These are phyloP conservation scores for Halichondria panicea DNA, from an alignment of 37 sponge, comb jelly and placozoan species.

Conservation along the genomic window DNA sequence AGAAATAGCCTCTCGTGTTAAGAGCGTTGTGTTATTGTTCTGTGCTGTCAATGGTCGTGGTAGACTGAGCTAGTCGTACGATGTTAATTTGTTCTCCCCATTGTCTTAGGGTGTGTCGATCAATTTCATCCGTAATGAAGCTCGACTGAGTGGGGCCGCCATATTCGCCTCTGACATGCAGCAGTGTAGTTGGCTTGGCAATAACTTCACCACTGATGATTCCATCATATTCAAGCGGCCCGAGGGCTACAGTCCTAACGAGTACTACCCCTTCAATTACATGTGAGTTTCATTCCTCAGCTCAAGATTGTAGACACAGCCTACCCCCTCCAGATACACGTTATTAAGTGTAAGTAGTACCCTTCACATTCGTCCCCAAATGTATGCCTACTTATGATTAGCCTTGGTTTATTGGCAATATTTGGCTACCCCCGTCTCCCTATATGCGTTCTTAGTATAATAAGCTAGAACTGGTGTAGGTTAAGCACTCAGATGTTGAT, in stretches of 20 bases:
- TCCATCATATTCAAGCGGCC: constrained; percentile 57
- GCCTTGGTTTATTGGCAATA: too few relatives aligned
- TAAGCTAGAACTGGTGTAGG: not conserved
- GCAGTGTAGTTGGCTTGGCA: constrained; percentile 73
- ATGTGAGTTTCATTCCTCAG: constrained; percentile 12
- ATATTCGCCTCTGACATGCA: constrained; percentile 82
- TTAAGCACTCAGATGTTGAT: too few relatives aligned
- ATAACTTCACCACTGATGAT: constrained; percentile 13
- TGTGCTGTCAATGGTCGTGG: too few relatives aligned
- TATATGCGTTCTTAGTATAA: too few relatives aligned
- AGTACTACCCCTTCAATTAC: constrained; percentile 45
- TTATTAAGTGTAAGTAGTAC: too few relatives aligned
- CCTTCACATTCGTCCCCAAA: too few relatives aligned
- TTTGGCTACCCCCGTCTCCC: too few relatives aligned
- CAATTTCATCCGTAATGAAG: constrained; percentile 59
- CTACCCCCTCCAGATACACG: too few relatives aligned
- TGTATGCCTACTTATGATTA: too few relatives aligned
- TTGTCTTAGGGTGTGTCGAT: constrained; percentile 50
- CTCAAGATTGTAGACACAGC: not conserved
- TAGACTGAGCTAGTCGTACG: not conserved
- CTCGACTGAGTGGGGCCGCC: constrained; percentile 79
- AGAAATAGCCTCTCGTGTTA: too few relatives aligned
- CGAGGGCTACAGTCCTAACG: not conserved
- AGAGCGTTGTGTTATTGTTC: too few relatives aligned
- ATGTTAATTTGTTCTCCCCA: not conserved